A percentile compares a stretch with the other conserved stretches of the same genome.
phyloP scores from a whole-genome alignment of 2,888 invertebrate genomes.

The Athetis lepigone region DNA sequence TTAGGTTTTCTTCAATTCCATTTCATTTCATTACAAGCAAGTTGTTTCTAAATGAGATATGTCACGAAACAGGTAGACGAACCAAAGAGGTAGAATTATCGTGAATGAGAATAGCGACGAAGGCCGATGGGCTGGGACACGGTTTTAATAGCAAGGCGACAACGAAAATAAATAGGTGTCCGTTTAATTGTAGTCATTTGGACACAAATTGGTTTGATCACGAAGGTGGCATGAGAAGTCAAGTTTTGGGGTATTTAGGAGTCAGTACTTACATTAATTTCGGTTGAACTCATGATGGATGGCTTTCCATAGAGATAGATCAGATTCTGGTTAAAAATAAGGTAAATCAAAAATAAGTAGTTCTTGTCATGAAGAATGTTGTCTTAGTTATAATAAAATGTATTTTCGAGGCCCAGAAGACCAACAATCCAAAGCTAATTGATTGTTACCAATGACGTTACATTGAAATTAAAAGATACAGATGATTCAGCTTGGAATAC shows the following conservation, averaged over 20 bases:
- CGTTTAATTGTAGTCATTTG: constrained; percentile 49
- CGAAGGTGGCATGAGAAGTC: constrained; percentile 33
- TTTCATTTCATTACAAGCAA: background rate
- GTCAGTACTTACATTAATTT: background rate
- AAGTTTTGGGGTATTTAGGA: constrained; percentile 6
- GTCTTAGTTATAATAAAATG: no score
- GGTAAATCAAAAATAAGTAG: no score
- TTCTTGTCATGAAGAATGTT: no score
- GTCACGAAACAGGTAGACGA: constrained; percentile 35
- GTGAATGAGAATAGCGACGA: constrained; percentile 39
- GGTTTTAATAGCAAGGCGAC: constrained; percentile 45
- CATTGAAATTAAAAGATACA: background rate
- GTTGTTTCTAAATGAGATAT: constrained; percentile 11
- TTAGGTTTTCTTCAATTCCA: constrained; percentile 1
- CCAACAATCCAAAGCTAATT: background rate
- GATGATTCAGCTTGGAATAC: constrained; percentile 21
- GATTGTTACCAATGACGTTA: background rate
- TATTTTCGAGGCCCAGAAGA: no score
- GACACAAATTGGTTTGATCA: constrained; percentile 50
- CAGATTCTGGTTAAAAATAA: no score
- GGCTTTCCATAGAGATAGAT: no score
- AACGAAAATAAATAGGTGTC: constrained; percentile 40
- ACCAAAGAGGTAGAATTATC: constrained; percentile 47
- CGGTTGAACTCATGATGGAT: background rate
- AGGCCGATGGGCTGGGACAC: constrained; percentile 44